Percentiles rank a stretch among this genome's conserved stretches.
Evolutionary conservation across 2,888 invertebrate genomes (phyloP).

Genomic region (Oconnorella tubifera): DNA sequence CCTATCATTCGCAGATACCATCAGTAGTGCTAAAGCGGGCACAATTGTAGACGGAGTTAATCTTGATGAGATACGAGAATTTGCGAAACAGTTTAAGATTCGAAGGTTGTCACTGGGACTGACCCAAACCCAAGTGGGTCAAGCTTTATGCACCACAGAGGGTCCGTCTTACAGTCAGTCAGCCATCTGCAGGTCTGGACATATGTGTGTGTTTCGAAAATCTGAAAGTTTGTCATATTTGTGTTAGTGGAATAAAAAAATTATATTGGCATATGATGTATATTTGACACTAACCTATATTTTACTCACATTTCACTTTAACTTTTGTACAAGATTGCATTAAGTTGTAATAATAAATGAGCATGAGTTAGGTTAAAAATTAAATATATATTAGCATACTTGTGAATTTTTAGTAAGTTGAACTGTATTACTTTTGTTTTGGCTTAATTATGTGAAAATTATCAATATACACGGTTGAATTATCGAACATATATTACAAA

Average conservation of each 20-base stretch:
- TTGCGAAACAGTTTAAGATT: conserved; percentile 94
- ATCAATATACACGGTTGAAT: too few species aligned
- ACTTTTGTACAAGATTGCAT: too few species aligned
- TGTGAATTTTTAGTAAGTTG: too few species aligned
- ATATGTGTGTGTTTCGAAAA: not conserved
- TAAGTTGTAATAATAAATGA: too few species aligned
- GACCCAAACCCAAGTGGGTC: conserved; percentile 83
- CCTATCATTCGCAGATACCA: too few species aligned
- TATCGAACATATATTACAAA: too few species aligned
- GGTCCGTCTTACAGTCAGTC: conserved; percentile 98
- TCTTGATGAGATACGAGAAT: conserved; percentile 95
- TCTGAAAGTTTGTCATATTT: not conserved
- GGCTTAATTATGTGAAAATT: too few species aligned
- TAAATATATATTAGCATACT: too few species aligned
- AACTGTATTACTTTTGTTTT: too few species aligned
- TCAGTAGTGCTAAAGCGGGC: conserved; percentile 89
- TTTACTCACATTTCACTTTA: too few species aligned
- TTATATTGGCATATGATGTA: not conserved
- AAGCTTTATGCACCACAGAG: conserved; percentile 90
- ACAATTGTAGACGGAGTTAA: conserved; percentile 95
- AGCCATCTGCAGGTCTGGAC: conserved; percentile 95
- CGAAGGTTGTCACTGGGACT: conserved; percentile 86
- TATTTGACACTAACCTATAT: too few species aligned
- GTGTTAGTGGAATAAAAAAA: not conserved
- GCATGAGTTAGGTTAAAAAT: too few species aligned